Evolutionary conservation across 2,113 vertebrate genomes (phyloP), one percentile per base, ranked within the genome.

Genomic region (Typhlomys cinereus): DNA sequence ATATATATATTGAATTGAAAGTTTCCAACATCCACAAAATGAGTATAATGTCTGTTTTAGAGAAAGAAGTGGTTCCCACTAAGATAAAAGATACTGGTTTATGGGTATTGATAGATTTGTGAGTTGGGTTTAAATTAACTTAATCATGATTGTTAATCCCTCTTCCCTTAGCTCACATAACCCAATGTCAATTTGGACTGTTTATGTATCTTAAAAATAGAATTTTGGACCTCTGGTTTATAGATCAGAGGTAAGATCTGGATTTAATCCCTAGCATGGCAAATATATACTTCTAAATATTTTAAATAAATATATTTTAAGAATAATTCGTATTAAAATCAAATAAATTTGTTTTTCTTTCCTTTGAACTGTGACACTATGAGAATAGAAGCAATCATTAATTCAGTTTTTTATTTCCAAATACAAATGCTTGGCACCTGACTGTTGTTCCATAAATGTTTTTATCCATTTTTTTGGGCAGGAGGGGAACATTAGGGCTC

Each of bases 301-400:
- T 54, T 54, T 54, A 74, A n/a, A n/a, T 44, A 39, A 89, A 12
- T 31, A 41, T 31, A 71, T 73, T 20, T 50, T 64, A 64, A 52
- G 44, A 39, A 5, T 25, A 34, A 59, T 41, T 10, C 7, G 15
- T 48, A 88, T 90, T 50, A 46, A 7, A 89, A 67, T 88, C 67
- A 79, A 59, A 67, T 88, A 74, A 79, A 59, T 57, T 85, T 84
- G 27, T 34, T 64, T 92, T 73, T 82, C 46, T 94, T 91, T 89
- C 71, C 7, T 59, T 44, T 23, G 54, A 44, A 36, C 41, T 23
- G 1, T 44, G n/a, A 69, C 18, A 59, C 46, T 2, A 7, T 23
- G 18, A 90, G 15, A 90, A 23, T 20, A 66, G 54, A 70, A 87
- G 64, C 10, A 14, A 2, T 79, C 69, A 64, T 14, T 85, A 61